Evolutionary conservation across 2,888 invertebrate genomes (phyloP), one percentile per base, ranked within the genome.

Genomic region (Eucriotettix oculatus): DNA sequence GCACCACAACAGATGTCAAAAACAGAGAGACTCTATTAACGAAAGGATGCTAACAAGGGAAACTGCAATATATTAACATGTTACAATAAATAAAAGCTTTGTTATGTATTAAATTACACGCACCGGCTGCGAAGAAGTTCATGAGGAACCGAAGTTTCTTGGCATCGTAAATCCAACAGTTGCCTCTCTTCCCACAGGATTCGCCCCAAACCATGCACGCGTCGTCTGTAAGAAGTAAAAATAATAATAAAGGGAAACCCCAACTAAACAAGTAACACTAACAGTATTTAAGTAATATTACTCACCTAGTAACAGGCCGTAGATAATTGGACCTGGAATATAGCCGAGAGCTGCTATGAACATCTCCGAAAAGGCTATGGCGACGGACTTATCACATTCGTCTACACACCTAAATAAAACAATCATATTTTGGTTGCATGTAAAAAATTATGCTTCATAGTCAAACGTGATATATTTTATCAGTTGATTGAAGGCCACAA

Each of bases 151-250:
- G 75, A 68, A 85, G 81, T 44, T 74, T 73, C 16, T 76, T 73
- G 65, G 79, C 79, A 69, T 85, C 79, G 67, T 86, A 84, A 29
- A 84, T 70, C 76, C 84, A 84, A 65, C 86, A 86, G 67, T 84
- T 82, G 11, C 84, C 84, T 52, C 71, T 76, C 29, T 74, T 72
- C 1, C 78, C 80, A 66, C 85, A 85, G 10, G 79, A 78, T 58
- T 79, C 74, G 42, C 83, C 81, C 86, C 85, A 86, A 29, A 61
- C 76, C 48, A 83, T 68, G 64, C 86, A 86, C 0, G 84, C 79
- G 14, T 79, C 77, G 69, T 86, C 85, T 72, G 66, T 11, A 66
- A 66, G 29, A 61, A 5, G n/a, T 1, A 52, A 57, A n/a, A 2
- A 29, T 5, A 29, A 5, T 29, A 29, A 29, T 29, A 29, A 29